phyloP scores from a whole-genome alignment of 2,113 vertebrate species.

The Nycticebus coucang region DNA sequence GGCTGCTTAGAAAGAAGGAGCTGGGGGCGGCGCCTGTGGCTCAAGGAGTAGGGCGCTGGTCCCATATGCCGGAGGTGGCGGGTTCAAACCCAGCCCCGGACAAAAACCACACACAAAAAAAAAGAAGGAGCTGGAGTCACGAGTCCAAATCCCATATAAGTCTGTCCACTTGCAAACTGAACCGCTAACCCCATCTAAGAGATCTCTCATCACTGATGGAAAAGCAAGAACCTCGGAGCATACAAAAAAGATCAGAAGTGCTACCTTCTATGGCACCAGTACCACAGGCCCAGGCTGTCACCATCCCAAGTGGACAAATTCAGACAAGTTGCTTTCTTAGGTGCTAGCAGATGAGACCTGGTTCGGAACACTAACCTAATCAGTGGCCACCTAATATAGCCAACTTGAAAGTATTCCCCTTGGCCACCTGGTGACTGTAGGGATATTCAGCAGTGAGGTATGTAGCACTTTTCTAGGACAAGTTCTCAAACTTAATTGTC shows the following conservation, averaged over 20 bases:
- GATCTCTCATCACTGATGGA: background rate
- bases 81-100: no score
- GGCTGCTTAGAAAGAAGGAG: background rate
- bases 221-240: background rate
- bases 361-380: background rate
- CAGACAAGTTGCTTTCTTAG: background rate
- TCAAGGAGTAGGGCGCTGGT: no score
- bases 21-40: no score
- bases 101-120: no score
- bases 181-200: background rate
- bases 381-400: no score
- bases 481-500: no score
- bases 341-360: background rate
- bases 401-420: no score
- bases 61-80: no score
- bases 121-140: background rate
- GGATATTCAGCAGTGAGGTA: no score
- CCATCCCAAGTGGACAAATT: background rate
- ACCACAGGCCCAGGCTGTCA: background rate
- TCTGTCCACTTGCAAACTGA: background rate
- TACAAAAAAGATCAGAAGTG: background rate
- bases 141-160: fast-evolving
- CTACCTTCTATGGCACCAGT: background rate
- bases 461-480: no score
- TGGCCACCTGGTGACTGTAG: no score